Evolutionary conservation across 2,797 vertebrate species (phyloP).

Genomic region (Taenioides sp.): DNA sequence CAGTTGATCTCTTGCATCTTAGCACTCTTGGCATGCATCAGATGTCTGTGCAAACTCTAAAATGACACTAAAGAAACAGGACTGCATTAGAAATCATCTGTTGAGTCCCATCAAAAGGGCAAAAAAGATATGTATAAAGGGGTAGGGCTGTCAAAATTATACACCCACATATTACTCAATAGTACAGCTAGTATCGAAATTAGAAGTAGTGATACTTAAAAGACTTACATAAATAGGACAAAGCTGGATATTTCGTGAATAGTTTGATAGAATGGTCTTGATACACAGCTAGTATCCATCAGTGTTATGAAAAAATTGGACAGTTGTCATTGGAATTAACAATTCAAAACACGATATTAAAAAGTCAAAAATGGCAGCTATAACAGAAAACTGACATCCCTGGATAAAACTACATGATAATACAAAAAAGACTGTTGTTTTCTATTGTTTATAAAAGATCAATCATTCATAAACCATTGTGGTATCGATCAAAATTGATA

Average conservation of each 20-base stretch:
- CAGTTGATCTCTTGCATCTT: not conserved
- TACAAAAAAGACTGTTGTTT: not conserved
- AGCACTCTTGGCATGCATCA: not conserved
- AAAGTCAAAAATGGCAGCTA: not conserved
- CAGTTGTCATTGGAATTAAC: not conserved
- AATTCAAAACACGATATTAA: not conserved
- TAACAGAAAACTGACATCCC: not conserved
- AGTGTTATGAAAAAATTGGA: not conserved
- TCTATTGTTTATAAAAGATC: not conserved
- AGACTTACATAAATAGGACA: no score
- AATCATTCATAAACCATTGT: not conserved
- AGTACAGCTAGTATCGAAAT: no score
- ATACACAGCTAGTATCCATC: not conserved
- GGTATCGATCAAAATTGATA: not conserved
- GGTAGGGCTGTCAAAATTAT: no score
- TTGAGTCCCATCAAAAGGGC: not conserved
- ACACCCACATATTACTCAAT: no score
- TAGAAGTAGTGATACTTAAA: no score
- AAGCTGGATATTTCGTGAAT: not conserved
- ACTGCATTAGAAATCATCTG: not conserved
- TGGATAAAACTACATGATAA: not conserved
- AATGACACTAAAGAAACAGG: not conserved
- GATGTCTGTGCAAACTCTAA: no score
- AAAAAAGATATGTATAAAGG: not conserved
- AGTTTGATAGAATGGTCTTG: not conserved